Evolutionary conservation across 1,140 invertebrate species (phyloP).

Genomic region (Temnothorax nylanderi): DNA sequence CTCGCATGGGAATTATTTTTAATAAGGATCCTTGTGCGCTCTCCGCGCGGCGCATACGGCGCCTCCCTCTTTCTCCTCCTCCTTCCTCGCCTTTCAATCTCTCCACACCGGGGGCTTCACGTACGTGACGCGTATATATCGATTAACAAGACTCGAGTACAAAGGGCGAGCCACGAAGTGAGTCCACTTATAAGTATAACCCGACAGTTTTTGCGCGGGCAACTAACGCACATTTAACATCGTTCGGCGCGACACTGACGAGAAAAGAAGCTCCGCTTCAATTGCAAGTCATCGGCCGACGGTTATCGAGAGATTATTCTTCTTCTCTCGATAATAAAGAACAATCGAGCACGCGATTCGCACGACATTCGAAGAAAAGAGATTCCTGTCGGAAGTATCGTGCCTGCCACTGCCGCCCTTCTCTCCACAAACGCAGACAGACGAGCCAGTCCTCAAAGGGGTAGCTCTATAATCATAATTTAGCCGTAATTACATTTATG

Average conservation of each 20-base stretch:
- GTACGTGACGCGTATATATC: slow-evolving; percentile 62
- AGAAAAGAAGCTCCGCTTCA: slow-evolving; percentile 11
- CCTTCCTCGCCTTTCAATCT: slow-evolving; percentile 55
- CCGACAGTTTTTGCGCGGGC: slow-evolving; percentile 49
- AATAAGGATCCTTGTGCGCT: slow-evolving; percentile 70
- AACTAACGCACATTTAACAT: slow-evolving; percentile 35
- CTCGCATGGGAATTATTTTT: slow-evolving; percentile 74
- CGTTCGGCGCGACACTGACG: slow-evolving; percentile 46
- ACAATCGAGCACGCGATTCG: slow-evolving; percentile 38
- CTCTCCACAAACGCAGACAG: slow-evolving; percentile 31
- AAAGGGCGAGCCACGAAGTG: slow-evolving; percentile 42
- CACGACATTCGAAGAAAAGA: slow-evolving; percentile 46
- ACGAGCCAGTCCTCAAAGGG: slow-evolving; percentile 55
- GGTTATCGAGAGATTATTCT: slow-evolving; percentile 6
- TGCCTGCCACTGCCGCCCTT: background rate
- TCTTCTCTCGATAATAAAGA: slow-evolving; percentile 11
- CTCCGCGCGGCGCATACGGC: slow-evolving; percentile 9
- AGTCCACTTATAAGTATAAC: slow-evolving; percentile 53
- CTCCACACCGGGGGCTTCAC: slow-evolving; percentile 31
- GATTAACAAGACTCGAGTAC: slow-evolving; percentile 59
- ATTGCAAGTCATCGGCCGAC: slow-evolving; percentile 41
- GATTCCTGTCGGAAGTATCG: slow-evolving; percentile 8
- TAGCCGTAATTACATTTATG: slow-evolving; percentile 85
- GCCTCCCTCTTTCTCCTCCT: slow-evolving; percentile 51
- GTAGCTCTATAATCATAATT: slow-evolving; percentile 84